Conservation (phyloP, 2,888 invertebrate species). For the Neoscelio sp. region DNA sequence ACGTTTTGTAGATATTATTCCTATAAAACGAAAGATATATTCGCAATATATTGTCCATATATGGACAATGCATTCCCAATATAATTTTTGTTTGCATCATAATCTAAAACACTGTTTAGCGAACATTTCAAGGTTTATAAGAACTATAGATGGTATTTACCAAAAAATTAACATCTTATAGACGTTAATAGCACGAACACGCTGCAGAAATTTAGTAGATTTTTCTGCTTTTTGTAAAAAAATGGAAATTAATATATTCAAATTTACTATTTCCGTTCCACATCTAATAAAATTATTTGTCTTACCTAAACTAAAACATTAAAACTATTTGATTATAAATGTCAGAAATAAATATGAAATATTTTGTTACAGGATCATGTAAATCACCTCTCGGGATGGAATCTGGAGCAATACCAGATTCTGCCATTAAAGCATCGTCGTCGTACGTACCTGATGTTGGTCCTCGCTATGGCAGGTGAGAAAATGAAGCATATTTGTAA, state of each 20-base stretch:
- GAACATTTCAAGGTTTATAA: too few relatives aligned
- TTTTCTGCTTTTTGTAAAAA: too few relatives aligned
- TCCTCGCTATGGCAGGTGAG: slow-evolving; percentile 88
- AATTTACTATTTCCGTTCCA: not conserved
- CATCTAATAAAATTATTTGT: slow-evolving; percentile 5
- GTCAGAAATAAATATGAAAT: slow-evolving; percentile 48
- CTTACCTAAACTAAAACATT: slow-evolving; percentile 6
- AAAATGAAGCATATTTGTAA: slow-evolving; percentile 32
- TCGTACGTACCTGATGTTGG: slow-evolving; percentile 89
- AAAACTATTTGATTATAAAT: slow-evolving; percentile 6
- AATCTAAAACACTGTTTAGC: too few relatives aligned
- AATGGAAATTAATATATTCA: not conserved
- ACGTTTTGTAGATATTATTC: not conserved
- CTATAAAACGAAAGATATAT: too few relatives aligned
- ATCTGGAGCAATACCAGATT: slow-evolving; percentile 87
- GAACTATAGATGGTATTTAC: too few relatives aligned
- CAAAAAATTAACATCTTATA: too few relatives aligned
- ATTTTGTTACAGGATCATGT: slow-evolving; percentile 85
- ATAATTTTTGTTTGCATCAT: too few relatives aligned
- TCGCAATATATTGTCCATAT: too few relatives aligned
- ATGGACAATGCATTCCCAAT: too few relatives aligned
- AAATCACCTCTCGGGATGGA: slow-evolving; percentile 89
- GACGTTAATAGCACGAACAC: too few relatives aligned
- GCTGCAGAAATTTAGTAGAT: too few relatives aligned
- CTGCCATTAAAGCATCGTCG: slow-evolving; percentile 88